Evolutionary conservation across 2,113 vertebrate genomes (phyloP).

Genomic region (Ammospiza nelsoni): DNA sequence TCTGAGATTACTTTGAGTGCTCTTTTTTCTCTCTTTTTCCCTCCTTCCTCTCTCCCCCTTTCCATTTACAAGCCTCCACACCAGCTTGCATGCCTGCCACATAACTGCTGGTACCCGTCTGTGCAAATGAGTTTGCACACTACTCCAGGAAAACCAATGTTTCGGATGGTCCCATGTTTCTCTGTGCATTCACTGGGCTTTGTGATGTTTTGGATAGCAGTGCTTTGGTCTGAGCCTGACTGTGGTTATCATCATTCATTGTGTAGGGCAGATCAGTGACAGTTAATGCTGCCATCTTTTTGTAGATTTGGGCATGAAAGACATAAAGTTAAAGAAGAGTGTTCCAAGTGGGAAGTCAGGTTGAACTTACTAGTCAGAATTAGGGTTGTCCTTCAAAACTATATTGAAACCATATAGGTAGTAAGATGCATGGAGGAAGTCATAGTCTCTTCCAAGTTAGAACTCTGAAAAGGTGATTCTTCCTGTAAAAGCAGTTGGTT

Average conservation of each 20-base stretch:
- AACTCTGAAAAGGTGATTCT: neutral
- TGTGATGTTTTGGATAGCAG: neutral
- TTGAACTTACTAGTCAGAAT: neutral
- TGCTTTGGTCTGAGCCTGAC: neutral
- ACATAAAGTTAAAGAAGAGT: neutral
- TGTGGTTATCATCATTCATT: neutral
- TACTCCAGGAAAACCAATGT: neutral
- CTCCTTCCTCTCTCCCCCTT: fast-evolving
- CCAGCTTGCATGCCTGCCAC: neutral
- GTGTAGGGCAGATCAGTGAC: neutral
- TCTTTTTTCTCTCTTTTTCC: fast-evolving
- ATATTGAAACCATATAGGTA: neutral
- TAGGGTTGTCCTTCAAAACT: neutral
- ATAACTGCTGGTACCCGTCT: neutral
- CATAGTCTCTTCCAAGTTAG: neutral
- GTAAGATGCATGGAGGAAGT: neutral
- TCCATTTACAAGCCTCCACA: neutral
- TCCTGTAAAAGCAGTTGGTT: neutral
- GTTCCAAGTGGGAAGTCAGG: neutral
- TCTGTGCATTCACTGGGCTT: fast-evolving
- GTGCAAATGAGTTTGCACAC: neutral
- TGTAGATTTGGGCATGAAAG: neutral
- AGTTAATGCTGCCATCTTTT: neutral
- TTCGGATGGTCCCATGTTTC: neutral
- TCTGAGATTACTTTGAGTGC: neutral